These are phyloP conservation scores for Aspiorhynchus laticeps DNA, from an alignment of 2,113 vertebrate species.

Conservation along the genomic window DNA sequence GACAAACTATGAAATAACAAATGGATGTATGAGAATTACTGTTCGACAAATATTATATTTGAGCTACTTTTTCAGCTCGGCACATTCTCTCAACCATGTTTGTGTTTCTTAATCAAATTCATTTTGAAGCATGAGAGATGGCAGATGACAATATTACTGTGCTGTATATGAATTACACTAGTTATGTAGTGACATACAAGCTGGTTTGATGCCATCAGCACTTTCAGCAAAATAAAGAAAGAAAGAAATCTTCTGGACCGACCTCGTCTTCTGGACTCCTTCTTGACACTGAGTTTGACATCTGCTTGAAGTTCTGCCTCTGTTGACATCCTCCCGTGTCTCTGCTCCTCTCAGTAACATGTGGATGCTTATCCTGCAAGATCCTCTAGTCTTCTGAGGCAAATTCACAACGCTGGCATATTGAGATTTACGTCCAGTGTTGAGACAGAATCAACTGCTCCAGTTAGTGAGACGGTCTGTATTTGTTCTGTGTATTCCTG, in stretches of 20 bases:
- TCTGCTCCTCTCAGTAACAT: conserved; percentile 67
- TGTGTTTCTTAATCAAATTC: too few species aligned
- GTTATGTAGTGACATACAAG: too few species aligned
- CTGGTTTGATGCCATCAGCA: too few species aligned
- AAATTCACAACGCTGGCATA: background rate
- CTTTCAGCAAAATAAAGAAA: too few species aligned
- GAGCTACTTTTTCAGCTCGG: too few species aligned
- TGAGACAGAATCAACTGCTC: background rate
- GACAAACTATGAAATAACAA: too few species aligned
- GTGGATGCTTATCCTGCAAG: conserved; percentile 69
- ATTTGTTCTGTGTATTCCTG: background rate
- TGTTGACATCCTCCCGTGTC: conserved; percentile 89
- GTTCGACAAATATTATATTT: too few species aligned
- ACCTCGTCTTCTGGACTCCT: conserved; percentile 98
- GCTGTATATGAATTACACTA: too few species aligned
- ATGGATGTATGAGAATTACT: too few species aligned
- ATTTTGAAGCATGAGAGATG: too few species aligned
- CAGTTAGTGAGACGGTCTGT: background rate
- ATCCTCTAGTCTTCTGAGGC: conserved; percentile 52
- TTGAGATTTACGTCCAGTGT: background rate
- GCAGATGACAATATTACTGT: too few species aligned
- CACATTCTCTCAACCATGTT: too few species aligned
- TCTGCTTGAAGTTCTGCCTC: conserved; percentile 98
- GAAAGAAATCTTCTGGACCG: conserved; percentile 31
- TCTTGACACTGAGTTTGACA: conserved; percentile 96